A percentile compares a stretch with the other conserved stretches of the same genome.
Conservation (phyloP, 2,888 invertebrate species). For the Lasioglossum zephyrum region DNA sequence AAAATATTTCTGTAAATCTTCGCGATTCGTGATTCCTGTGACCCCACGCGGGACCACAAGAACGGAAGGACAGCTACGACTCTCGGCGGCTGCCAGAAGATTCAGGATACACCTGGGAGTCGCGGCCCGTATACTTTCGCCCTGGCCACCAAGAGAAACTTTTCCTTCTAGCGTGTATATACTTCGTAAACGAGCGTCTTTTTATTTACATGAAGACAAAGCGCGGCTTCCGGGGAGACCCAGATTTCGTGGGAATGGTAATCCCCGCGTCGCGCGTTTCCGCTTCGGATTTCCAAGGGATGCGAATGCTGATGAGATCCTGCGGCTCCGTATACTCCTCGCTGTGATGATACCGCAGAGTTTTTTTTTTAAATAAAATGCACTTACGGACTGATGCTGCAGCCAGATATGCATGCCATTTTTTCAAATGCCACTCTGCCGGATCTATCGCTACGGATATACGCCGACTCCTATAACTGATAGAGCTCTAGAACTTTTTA, state of each 20-base stretch:
- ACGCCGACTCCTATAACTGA: background rate
- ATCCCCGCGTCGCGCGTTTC: conserved; percentile 6
- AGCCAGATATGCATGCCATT: background rate
- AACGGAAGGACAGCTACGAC: background rate
- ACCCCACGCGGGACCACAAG: conserved; percentile 1
- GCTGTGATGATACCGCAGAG: background rate
- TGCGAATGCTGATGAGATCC: conserved; percentile 15
- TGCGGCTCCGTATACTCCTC: background rate
- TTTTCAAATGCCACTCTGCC: background rate
- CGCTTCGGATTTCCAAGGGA: conserved; percentile 1
- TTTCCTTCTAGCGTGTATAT: background rate
- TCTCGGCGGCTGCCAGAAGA: background rate
- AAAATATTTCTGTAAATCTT: conserved; percentile 50
- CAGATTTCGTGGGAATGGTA: conserved; percentile 9
- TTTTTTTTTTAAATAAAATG: background rate
- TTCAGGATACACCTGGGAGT: conserved; percentile 8
- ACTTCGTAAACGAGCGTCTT: conserved; percentile 14
- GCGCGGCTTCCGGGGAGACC: background rate
- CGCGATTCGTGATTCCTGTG: conserved; percentile 44
- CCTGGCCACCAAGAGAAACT: background rate
- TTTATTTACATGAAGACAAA: conserved; percentile 14
- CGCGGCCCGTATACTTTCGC: conserved; percentile 10
- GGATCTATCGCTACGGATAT: background rate
- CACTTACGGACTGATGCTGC: background rate
- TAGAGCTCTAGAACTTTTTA: background rate